Evolutionary conservation across 2,113 vertebrate genomes (phyloP).

Genomic region (Misgurnus anguillicaudatus): DNA sequence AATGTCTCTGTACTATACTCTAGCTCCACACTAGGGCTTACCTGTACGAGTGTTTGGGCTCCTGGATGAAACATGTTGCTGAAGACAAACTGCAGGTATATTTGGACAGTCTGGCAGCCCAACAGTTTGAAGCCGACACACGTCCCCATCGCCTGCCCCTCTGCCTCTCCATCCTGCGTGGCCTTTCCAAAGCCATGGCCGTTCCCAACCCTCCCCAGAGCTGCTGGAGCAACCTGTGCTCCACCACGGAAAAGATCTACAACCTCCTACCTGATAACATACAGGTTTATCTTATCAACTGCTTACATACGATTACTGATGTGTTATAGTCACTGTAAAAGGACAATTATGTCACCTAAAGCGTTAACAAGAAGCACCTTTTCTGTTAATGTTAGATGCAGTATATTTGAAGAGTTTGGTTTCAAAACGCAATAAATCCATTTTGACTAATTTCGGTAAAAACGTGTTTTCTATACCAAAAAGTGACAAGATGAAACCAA

Average conservation of each 20-base stretch:
- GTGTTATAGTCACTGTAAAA: not conserved
- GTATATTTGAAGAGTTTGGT: not conserved
- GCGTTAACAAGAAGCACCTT: not conserved
- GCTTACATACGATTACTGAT: not conserved
- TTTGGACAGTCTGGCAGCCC: constrained; percentile 77
- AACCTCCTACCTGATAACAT: constrained; percentile 82
- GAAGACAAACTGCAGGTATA: constrained; percentile 88
- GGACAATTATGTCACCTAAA: too few relatives aligned
- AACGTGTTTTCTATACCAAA: too few relatives aligned
- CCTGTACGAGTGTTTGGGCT: constrained; percentile 75
- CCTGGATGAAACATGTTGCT: constrained; percentile 90
- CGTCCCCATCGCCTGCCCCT: constrained; percentile 58
- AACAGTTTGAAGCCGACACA: constrained; percentile 74
- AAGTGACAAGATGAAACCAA: too few relatives aligned
- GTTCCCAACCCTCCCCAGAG: constrained; percentile 80
- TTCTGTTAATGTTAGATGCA: not conserved
- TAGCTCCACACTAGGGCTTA: constrained; percentile 79
- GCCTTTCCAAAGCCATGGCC: constrained; percentile 85
- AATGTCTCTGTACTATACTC: not conserved
- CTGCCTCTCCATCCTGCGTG: constrained; percentile 77
- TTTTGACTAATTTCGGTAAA: too few relatives aligned
- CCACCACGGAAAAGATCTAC: constrained; percentile 82
- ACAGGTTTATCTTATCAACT: constrained; percentile 71
- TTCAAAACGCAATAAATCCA: too few relatives aligned
- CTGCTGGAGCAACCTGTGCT: constrained; percentile 84